Conservation (phyloP, 2,888 invertebrate species). For the Chrysodeixis includens region DNA sequence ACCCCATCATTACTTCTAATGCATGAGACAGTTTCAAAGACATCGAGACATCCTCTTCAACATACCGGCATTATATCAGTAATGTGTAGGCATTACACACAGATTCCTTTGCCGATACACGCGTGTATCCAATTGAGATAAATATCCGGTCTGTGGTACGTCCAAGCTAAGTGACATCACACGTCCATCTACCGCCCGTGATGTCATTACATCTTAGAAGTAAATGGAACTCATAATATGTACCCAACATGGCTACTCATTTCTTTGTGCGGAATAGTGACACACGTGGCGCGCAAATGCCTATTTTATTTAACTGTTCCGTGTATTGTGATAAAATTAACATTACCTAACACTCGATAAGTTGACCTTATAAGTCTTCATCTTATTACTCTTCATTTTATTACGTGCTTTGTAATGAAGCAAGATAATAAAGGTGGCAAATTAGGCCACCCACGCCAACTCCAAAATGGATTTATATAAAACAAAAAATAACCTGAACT, state of each 20-base stretch:
- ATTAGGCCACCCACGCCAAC: background rate
- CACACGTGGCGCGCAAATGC: background rate
- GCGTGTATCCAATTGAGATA: slow-evolving; percentile 70
- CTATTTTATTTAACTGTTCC: background rate
- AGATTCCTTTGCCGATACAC: slow-evolving; percentile 54
- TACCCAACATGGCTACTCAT: slow-evolving; percentile 8
- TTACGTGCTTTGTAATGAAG: no score
- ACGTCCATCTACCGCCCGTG: slow-evolving; percentile 58
- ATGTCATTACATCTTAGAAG: slow-evolving; percentile 61
- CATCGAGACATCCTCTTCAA: slow-evolving; percentile 23
- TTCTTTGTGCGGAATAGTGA: background rate
- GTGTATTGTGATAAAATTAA: background rate
- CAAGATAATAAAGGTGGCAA: slow-evolving; percentile 1
- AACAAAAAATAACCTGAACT: background rate
- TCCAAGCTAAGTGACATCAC: slow-evolving; percentile 69
- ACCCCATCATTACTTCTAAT: slow-evolving; percentile 14
- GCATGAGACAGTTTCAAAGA: slow-evolving; percentile 19
- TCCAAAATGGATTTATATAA: background rate
- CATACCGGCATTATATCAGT: slow-evolving; percentile 33
- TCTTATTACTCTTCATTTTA: background rate
- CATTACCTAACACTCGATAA: background rate
- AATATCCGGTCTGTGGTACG: slow-evolving; percentile 65
- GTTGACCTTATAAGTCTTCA: background rate
- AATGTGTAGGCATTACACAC: slow-evolving; percentile 50
- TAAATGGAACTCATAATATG: slow-evolving; percentile 17